phyloP scores from a whole-genome alignment of 2,888 invertebrate species.

The Oscheius sp. region DNA sequence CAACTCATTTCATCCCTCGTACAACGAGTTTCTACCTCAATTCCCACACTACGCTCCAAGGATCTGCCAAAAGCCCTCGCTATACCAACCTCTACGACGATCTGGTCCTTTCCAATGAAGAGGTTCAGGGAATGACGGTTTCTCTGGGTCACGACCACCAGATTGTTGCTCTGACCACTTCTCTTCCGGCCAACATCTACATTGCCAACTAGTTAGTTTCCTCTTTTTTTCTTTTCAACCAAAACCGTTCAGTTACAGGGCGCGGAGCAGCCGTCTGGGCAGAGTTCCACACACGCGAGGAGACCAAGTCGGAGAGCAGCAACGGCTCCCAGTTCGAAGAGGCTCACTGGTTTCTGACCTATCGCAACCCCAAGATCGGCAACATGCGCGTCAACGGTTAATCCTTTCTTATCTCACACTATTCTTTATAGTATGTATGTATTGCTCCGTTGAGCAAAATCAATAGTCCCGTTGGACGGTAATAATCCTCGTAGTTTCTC shows the following conservation, averaged over 20 bases:
- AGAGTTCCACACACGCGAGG: background rate
- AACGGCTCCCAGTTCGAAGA: slow-evolving; percentile 2
- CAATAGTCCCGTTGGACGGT: no score
- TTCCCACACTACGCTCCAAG: slow-evolving; percentile 68
- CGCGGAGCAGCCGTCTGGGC: slow-evolving; percentile 42
- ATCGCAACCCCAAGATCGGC: slow-evolving; percentile 11
- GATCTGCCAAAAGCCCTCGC: slow-evolving; percentile 66
- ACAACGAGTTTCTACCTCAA: slow-evolving; percentile 67
- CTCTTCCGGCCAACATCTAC: slow-evolving; percentile 67
- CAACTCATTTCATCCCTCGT: slow-evolving; percentile 55
- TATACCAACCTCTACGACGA: slow-evolving; percentile 68
- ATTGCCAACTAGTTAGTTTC: slow-evolving; percentile 62
- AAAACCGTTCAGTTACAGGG: slow-evolving; percentile 39
- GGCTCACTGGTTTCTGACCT: slow-evolving; percentile 3
- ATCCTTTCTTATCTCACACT: background rate
- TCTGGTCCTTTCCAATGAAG: slow-evolving; percentile 49
- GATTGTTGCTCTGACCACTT: slow-evolving; percentile 61
- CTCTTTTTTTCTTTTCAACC: background rate
- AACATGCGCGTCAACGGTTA: slow-evolving; percentile 29
- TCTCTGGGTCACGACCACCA: slow-evolving; percentile 64
- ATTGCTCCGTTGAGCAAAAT: no score
- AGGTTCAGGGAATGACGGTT: slow-evolving; percentile 60
- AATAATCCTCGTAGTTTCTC: no score
- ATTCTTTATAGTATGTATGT: background rate
- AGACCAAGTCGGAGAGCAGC: background rate